Evolutionary conservation across 2,797 vertebrate genomes (phyloP).

Genomic region (Sparus aurata): DNA sequence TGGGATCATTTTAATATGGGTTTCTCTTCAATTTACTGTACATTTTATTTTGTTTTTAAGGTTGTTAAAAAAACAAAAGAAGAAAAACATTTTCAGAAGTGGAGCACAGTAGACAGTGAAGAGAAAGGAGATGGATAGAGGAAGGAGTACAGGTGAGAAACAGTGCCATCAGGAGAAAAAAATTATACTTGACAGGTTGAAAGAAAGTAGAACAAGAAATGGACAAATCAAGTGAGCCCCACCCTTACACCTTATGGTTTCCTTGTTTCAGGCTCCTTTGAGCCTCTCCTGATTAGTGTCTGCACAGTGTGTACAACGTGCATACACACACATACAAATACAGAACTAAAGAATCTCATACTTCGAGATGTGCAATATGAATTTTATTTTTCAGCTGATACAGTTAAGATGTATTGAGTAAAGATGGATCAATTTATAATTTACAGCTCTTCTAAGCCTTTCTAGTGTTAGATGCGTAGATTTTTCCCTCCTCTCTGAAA

Average conservation of each 20-base stretch:
- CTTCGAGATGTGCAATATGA: too few species aligned
- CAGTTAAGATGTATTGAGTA: too few species aligned
- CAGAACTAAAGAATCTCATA: slow-evolving; percentile 2
- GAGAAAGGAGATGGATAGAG: not conserved
- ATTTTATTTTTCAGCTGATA: too few species aligned
- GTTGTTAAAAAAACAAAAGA: too few species aligned
- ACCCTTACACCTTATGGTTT: slow-evolving; percentile 91
- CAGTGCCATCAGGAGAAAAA: slow-evolving; percentile 54
- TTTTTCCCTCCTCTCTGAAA: too few species aligned
- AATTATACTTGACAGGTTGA: slow-evolving; percentile 65
- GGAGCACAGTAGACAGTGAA: slow-evolving; percentile 57
- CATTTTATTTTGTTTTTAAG: too few species aligned
- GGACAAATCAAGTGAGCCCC: slow-evolving; percentile 74
- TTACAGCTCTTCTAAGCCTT: too few species aligned
- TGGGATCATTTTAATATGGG: too few species aligned
- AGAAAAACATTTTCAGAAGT: slow-evolving; percentile 44
- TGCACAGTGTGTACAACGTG: slow-evolving; percentile 1
- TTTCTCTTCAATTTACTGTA: too few species aligned
- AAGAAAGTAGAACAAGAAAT: slow-evolving; percentile 4
- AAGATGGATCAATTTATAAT: too few species aligned
- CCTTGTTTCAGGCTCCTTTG: slow-evolving; percentile 86
- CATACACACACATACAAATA: slow-evolving; percentile 13
- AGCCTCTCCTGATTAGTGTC: slow-evolving; percentile 86
- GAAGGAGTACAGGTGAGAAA: slow-evolving; percentile 40
- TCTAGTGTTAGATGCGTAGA: too few species aligned